Base-by-base conservation (phyloP, 30 jellyfish, hydroid and myxozoan species). In the Turritopsis rubra region DNA sequence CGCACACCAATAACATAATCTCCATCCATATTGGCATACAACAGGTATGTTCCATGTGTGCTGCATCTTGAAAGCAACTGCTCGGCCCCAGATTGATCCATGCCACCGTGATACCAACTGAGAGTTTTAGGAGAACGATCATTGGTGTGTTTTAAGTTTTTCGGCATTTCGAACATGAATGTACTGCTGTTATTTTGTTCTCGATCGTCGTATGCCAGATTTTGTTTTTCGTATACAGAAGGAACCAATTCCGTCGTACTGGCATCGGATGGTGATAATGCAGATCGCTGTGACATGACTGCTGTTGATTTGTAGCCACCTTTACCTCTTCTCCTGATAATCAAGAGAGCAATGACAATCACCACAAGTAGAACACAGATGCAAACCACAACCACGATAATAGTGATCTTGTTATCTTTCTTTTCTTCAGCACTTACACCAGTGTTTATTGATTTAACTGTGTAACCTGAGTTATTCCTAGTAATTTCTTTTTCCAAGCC, bases 61-160 rank as follows among this genome's bases (percentile, higher is more conserved):
- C 24, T 72, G 81, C 96, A 83, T 60, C 66, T 72, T 13, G 66
- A 75, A 21, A 89, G 81, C 18, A 73, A 60, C 28, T 85, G 54
- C 22, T 84, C 90, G 16, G 80, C 94, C 66, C 80, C 88, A 18
- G 65, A 79, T 74, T 89, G 85, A 30, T 52, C 75, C 80, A 84
- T 71, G 13, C 65, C 72, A 60, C 96, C 96, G 65, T 80, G 81
- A 86, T 89, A 89, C 96, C 96, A 89, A 7, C 89, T 81, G 76
- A 83, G 29, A 9, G 26, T 24, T 16, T 30, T 13, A 7, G 72
- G 78, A 89, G 88, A 70, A 80, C 52, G 83, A 84, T 17, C 72
- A 30, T 75, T 81, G 66, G 72, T 28, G 53, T 71, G 77, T 70
- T 19, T 81, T 54, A 29, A 52, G 79, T 52, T 79, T 68, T 22